These are phyloP conservation scores for Dicrostonyx torquatus DNA, from an alignment of 2,797 vertebrate species.

Conservation along the genomic window DNA sequence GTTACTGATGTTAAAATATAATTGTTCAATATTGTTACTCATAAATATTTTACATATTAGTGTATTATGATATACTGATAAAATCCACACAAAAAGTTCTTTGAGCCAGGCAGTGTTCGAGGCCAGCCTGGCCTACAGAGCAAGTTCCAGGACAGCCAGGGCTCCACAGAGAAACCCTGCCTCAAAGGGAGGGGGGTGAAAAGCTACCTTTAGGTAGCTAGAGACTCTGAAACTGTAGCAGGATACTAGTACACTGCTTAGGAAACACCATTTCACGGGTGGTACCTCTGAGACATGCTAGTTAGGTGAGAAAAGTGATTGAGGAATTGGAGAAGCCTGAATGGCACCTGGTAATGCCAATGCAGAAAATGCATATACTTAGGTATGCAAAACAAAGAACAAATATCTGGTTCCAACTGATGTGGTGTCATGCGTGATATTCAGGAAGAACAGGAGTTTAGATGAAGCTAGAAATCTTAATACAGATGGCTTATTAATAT, in stretches of 20 bases:
- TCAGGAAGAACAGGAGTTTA: not conserved
- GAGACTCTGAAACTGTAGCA: conserved; percentile 25
- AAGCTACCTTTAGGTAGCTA: not conserved
- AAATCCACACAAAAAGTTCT: conserved; percentile 21
- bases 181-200: not conserved
- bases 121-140: not conserved
- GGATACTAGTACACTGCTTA: not conserved
- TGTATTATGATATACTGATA: not conserved
- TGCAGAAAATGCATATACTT: not conserved
- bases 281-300: not conserved
- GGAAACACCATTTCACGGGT: not conserved
- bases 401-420: conserved; percentile 25
- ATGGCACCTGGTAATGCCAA: not conserved
- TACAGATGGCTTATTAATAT: not conserved
- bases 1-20: conserved; percentile 21
- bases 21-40: not conserved
- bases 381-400: not conserved
- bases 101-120: not conserved
- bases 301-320: not conserved
- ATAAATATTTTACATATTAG: conserved; percentile 1
- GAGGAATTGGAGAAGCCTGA: not conserved
- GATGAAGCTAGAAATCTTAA: not conserved
- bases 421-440: not conserved
- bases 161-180: not conserved
- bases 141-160: not conserved